Conservation (phyloP, 2,797 vertebrate species). For the Lepilemur septentrionalis region DNA sequence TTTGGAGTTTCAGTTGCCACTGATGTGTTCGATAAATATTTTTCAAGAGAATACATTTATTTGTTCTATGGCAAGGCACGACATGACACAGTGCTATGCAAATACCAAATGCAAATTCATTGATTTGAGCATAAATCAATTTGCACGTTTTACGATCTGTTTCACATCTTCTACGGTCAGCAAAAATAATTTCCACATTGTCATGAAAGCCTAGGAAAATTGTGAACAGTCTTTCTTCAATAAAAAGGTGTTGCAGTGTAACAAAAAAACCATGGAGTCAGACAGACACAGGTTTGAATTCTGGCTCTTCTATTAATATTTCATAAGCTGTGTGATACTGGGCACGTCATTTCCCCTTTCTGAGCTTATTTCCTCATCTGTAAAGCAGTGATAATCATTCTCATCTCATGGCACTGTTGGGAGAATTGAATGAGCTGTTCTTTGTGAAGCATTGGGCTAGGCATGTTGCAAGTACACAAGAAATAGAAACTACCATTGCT, state of each 20-base stretch:
- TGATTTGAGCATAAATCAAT: neutral
- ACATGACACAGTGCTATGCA: neutral
- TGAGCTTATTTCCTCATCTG: neutral
- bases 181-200: neutral
- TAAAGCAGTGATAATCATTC: neutral
- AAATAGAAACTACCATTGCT: neutral
- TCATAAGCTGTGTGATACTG: neutral
- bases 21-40: slow-evolving; percentile 49
- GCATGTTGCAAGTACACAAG: neutral
- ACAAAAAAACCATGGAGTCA: neutral
- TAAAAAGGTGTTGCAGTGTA: neutral
- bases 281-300: neutral
- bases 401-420: neutral
- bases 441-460: neutral
- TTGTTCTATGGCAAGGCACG: neutral
- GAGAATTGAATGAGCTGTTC: neutral
- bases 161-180: neutral
- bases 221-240: neutral
- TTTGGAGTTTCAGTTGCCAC: slow-evolving; percentile 49
- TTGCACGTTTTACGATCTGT: neutral
- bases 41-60: slow-evolving; percentile 40
- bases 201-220: neutral
- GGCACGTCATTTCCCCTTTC: neutral
- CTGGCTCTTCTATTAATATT: neutral
- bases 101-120: slow-evolving; percentile 11